These are phyloP conservation scores for Melozone crissalis DNA, from an alignment of 2,113 vertebrate species.

Conservation along the genomic window DNA sequence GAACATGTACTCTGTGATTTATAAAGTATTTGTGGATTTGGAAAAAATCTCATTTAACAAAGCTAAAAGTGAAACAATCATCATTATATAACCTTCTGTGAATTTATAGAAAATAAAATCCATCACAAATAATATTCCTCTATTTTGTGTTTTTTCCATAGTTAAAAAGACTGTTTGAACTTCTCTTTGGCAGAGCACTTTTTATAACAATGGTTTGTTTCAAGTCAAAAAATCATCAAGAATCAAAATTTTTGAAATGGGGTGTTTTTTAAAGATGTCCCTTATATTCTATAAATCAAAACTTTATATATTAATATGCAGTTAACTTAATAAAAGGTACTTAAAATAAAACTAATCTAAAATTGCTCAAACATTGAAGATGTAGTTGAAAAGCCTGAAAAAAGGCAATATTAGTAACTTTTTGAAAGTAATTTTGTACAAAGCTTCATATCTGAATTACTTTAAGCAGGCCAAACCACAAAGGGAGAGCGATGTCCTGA, in stretches of 20 bases:
- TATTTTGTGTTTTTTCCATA: background rate
- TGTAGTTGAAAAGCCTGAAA: background rate
- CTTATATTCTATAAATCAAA: background rate
- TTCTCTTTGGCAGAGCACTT: background rate
- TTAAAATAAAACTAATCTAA: background rate
- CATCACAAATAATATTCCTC: background rate
- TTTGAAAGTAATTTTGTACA: background rate
- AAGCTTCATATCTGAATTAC: background rate
- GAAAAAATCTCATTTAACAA: background rate
- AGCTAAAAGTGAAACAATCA: background rate
- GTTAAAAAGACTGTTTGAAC: background rate
- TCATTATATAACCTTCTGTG: background rate
- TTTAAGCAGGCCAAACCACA: background rate
- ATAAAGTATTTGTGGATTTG: background rate
- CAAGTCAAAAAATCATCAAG: background rate
- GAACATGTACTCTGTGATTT: background rate
- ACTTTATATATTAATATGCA: background rate
- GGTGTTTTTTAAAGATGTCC: rapidly evolving
- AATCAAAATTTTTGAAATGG: background rate
- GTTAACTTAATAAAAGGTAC: background rate
- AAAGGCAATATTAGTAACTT: background rate
- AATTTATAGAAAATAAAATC: background rate
- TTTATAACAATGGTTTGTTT: background rate
- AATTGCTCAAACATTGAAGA: background rate
- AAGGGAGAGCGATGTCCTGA: background rate